phyloP scores from a whole-genome alignment of 2,888 invertebrate genomes.

The Drosophila acutilabella region DNA sequence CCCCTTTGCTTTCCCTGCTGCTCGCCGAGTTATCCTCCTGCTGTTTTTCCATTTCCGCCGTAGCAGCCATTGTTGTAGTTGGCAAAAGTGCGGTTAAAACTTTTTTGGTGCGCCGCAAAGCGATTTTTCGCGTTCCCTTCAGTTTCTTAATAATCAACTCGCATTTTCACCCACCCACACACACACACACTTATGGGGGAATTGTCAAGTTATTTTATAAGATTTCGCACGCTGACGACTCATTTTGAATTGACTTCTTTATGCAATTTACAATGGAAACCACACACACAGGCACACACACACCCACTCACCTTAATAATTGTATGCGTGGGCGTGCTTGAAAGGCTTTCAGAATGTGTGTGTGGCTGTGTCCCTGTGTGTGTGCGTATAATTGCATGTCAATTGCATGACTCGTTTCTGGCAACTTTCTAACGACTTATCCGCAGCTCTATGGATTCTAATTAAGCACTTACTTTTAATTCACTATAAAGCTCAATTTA shows the following conservation, averaged over 20 bases:
- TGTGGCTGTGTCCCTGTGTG: neutral
- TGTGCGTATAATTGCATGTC: constrained; percentile 74
- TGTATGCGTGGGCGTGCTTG: neutral
- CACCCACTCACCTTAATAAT: constrained; percentile 11
- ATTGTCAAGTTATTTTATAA: constrained; percentile 75
- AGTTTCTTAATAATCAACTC: constrained; percentile 58
- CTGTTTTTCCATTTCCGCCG: constrained; percentile 72
- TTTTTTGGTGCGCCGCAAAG: constrained; percentile 73
- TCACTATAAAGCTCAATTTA: neutral
- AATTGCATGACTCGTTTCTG: constrained; percentile 64
- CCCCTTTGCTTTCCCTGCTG: constrained; percentile 2
- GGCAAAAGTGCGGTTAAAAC: constrained; percentile 69
- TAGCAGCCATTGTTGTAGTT: constrained; percentile 66
- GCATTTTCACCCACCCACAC: neutral
- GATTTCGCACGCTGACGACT: constrained; percentile 59
- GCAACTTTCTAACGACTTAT: constrained; percentile 49
- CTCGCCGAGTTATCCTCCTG: constrained; percentile 19
- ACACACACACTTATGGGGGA: neutral
- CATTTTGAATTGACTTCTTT: constrained; percentile 46
- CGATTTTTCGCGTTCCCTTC: constrained; percentile 69
- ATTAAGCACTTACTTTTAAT: constrained; percentile 15
- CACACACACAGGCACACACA: constrained; percentile 11
- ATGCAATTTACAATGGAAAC: constrained; percentile 40
- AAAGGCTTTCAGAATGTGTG: neutral
- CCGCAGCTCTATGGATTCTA: constrained; percentile 1